Percentiles rank a stretch among this genome's conserved stretches.
Conservation (phyloP, 2,797 vertebrate species). For the Parauchenoglanis ngamensis region DNA sequence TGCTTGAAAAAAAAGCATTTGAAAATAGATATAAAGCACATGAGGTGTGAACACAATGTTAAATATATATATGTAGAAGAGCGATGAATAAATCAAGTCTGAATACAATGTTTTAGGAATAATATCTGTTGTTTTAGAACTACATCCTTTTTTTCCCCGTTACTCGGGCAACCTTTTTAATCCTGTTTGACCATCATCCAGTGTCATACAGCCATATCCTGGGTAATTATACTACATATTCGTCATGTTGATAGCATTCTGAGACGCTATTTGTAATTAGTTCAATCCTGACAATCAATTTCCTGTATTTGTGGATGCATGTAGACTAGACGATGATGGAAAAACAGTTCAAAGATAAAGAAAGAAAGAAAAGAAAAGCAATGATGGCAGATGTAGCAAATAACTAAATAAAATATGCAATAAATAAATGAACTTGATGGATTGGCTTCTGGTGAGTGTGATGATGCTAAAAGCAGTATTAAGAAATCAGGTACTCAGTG, state of each 20-base stretch:
- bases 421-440: neutral
- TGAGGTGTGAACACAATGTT: neutral
- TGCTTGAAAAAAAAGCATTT: neutral
- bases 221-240: neutral
- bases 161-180: neutral
- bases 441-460: neutral
- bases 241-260: neutral
- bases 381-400: neutral
- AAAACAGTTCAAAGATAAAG: neutral
- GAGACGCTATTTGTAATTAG: neutral
- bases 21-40: conserved; percentile 15
- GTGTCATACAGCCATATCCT: neutral
- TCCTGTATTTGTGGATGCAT: neutral
- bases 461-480: neutral
- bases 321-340: neutral
- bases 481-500: neutral
- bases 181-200: neutral
- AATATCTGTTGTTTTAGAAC: neutral
- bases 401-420: neutral
- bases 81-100: neutral
- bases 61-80: neutral
- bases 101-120: neutral
- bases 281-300: neutral
- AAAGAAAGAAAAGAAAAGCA: neutral
- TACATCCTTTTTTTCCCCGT: neutral